phyloP scores from a whole-genome alignment of 1,140 invertebrate species.

The Drosophila triauraria region DNA sequence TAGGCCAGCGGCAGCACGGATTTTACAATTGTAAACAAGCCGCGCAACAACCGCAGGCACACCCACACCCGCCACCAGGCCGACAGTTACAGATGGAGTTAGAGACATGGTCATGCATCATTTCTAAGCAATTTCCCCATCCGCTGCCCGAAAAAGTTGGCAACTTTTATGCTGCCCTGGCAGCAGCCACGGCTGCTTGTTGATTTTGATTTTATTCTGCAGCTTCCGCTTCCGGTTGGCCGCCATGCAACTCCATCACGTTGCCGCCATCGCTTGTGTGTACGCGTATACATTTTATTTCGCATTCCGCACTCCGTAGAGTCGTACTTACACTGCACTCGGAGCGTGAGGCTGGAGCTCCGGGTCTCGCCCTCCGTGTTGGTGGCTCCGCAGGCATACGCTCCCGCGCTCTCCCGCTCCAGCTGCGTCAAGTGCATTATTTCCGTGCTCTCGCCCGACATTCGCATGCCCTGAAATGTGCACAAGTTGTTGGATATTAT shows the following conservation, averaged over 20 bases:
- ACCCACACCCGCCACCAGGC: constrained; percentile 7
- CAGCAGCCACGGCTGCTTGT: constrained; percentile 30
- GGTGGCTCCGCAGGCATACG: constrained; percentile 89
- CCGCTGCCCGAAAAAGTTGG: constrained; percentile 52
- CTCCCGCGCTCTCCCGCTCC: constrained; percentile 86
- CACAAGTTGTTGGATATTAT: constrained; percentile 29
- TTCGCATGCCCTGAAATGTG: constrained; percentile 81
- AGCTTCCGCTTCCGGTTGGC: constrained; percentile 67
- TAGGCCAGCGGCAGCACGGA: constrained; percentile 49
- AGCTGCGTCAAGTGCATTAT: constrained; percentile 86
- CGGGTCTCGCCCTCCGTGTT: constrained; percentile 89
- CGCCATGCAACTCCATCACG: constrained; percentile 51
- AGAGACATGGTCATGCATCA: constrained; percentile 66
- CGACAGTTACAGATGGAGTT: constrained; percentile 36
- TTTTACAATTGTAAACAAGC: constrained; percentile 78
- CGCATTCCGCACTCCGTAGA: constrained; percentile 9
- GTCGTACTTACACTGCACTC: constrained; percentile 89
- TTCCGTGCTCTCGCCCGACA: constrained; percentile 84
- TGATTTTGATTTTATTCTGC: constrained; percentile 74
- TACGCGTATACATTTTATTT: constrained; percentile 31
- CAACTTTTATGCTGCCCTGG: constrained; percentile 47
- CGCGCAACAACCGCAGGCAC: constrained; percentile 17
- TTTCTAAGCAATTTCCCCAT: constrained; percentile 83
- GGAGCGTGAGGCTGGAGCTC: constrained; percentile 88
- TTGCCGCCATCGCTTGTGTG: constrained; percentile 21